These are phyloP conservation scores for Ceyx melanurus DNA, from an alignment of 2,113 vertebrate species.

Conservation along the genomic window DNA sequence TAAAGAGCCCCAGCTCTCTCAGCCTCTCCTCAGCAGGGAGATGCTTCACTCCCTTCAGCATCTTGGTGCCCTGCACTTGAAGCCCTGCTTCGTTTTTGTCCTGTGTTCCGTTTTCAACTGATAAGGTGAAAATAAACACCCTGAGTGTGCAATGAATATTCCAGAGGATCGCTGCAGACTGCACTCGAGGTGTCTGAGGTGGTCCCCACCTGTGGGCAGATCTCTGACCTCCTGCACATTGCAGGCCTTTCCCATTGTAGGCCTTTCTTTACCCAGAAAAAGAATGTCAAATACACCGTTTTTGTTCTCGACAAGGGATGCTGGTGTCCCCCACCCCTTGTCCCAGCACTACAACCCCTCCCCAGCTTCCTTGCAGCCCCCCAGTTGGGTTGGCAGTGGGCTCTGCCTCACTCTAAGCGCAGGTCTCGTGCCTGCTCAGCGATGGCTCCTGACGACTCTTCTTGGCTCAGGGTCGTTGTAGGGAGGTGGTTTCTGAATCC, in stretches of 20 bases:
- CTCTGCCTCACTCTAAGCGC: too few species aligned
- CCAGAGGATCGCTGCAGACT: background rate
- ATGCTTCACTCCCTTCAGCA: too few species aligned
- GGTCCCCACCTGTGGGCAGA: background rate
- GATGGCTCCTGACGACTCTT: too few species aligned
- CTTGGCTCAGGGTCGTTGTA: background rate
- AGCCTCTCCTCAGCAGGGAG: too few species aligned
- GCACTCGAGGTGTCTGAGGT: fast-evolving
- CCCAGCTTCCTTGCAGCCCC: too few species aligned
- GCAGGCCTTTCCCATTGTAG: too few species aligned
- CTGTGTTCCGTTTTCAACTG: background rate
- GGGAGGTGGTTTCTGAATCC: background rate
- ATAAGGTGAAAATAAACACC: background rate
- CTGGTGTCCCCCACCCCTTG: background rate
- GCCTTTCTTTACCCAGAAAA: background rate
- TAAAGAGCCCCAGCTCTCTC: too few species aligned
- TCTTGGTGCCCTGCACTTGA: too few species aligned
- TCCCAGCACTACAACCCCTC: too few species aligned
- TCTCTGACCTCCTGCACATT: background rate
- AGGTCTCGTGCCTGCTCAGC: too few species aligned
- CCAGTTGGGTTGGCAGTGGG: too few species aligned
- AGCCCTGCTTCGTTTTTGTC: background rate
- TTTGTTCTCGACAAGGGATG: background rate
- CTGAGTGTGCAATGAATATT: background rate
- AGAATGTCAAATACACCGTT: background rate